Evolutionary conservation across 1,140 invertebrate species (phyloP).

Genomic region (Chironomus striatipennis): DNA sequence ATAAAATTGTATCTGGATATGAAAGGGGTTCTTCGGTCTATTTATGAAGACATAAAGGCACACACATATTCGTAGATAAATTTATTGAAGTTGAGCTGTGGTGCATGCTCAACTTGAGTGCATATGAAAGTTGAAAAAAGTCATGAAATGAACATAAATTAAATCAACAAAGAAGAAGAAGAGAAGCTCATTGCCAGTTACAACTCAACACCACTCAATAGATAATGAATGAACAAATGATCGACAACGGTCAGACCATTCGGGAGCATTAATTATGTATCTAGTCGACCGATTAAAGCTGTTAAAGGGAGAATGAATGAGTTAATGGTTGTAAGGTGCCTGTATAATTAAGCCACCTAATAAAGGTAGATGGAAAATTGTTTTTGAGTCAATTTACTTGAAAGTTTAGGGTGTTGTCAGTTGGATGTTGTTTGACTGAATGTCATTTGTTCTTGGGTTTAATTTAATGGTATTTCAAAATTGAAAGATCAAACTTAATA

Average conservation of each 20-base stretch:
- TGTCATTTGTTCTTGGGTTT: too few species aligned
- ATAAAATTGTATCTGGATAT: neutral
- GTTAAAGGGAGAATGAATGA: neutral
- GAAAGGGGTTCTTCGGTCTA: neutral
- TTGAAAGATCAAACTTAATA: too few species aligned
- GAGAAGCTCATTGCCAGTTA: neutral
- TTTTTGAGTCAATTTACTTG: too few species aligned
- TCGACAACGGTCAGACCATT: neutral
- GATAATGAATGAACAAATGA: neutral
- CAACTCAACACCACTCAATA: neutral
- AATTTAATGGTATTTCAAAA: too few species aligned
- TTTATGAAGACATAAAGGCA: neutral
- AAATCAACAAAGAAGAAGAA: neutral
- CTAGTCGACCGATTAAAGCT: neutral
- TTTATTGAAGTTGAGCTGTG: too few species aligned
- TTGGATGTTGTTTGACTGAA: too few species aligned
- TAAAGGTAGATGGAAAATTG: neutral
- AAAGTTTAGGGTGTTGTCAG: too few species aligned
- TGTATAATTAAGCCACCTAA: neutral
- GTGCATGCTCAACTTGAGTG: too few species aligned
- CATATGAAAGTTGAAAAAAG: neutral
- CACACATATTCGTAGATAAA: too few species aligned
- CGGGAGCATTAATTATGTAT: neutral
- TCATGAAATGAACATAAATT: constrained; percentile 14
- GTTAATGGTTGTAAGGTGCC: neutral